Base-by-base conservation (phyloP, 2,888 invertebrate genomes). In the Agrotis ipsilon region DNA sequence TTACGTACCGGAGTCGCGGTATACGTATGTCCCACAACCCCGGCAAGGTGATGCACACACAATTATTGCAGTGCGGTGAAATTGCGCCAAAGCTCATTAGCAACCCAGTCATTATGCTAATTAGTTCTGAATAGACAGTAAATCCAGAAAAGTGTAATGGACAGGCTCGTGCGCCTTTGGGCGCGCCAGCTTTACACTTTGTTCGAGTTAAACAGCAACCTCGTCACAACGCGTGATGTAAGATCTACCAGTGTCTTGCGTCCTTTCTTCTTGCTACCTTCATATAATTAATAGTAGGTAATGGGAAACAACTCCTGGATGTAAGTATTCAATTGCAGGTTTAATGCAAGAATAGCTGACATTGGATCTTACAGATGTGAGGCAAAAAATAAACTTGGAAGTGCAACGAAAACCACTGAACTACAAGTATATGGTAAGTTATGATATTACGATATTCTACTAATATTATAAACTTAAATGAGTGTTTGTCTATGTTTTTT, bases 351-450 rank as follows among this genome's bases (percentile, higher is more conserved):
- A 5, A 0, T 84, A 3, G 16, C 57, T 0, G 83, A 86, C 49
- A 71, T 18, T 5, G 92, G 90, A 11, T 61, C 32, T n/a, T 92
- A 91, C 52, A 85, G 69, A 2, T 92, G 92, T 68, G 73, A 77
- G 27, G 93, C 90, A 9, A 66, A 46, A 4, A 92, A 92, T 49
- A 48, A 65, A 46, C 72, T 82, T 3, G 92, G 91, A 19, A 57
- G 59, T 43, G 85, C 68, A 18, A 82, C 68, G 3, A 86, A 79
- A 62, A 74, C 68, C 0, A 72, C 87, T 18, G 59, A 71, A 11
- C 72, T 93, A 3, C 32, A 86, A 14, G 77, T 90, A 7, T 75
- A 77, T 72, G 82, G 93, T 91, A 85, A 87, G 86, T 75, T 58
- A 46, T 27, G 4, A 16, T 32, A 52, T 27, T 13, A 39, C 39